Evolutionary conservation across 2,888 invertebrate species (phyloP).

Genomic region (Aphidius colemani): DNA sequence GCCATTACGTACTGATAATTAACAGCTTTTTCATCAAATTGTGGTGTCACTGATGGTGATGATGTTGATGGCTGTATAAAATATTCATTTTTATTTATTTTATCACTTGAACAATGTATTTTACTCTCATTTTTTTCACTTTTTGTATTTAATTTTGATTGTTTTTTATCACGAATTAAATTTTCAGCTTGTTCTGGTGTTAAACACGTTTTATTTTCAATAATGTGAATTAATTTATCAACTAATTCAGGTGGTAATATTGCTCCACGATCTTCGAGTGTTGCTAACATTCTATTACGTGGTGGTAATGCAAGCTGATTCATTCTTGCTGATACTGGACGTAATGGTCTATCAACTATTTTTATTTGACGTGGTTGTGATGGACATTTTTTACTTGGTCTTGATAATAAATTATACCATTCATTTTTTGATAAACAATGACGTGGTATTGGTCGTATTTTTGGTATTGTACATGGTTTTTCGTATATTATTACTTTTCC

Average conservation of each 20-base stretch:
- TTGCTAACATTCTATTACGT: slow-evolving; percentile 42
- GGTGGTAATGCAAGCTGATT: slow-evolving; percentile 48
- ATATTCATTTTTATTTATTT: no score
- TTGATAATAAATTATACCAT: slow-evolving; percentile 45
- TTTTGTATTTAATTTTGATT: slow-evolving; percentile 26
- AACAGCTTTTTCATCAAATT: slow-evolving; percentile 44
- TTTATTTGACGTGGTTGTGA: slow-evolving; percentile 31
- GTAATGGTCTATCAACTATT: slow-evolving; percentile 35
- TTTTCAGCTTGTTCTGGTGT: slow-evolving; percentile 52
- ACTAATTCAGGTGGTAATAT: slow-evolving; percentile 44
- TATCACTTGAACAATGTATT: no score
- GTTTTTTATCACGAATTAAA: slow-evolving; percentile 36
- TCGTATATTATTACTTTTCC: slow-evolving; percentile 37
- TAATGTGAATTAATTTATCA: slow-evolving; percentile 45
- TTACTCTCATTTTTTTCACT: slow-evolving; percentile 18
- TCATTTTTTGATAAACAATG: slow-evolving; percentile 46
- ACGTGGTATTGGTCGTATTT: slow-evolving; percentile 42
- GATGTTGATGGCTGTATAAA: no score
- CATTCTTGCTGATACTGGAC: slow-evolving; percentile 41
- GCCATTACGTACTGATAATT: slow-evolving; percentile 50
- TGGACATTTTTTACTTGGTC: slow-evolving; percentile 45
- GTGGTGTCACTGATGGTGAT: background rate
- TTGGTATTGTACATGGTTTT: slow-evolving; percentile 42
- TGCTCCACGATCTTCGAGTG: slow-evolving; percentile 41
- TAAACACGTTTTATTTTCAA: slow-evolving; percentile 48